Conservation (phyloP, 2,113 vertebrate genomes). For the Rhabdornis inornatus region DNA sequence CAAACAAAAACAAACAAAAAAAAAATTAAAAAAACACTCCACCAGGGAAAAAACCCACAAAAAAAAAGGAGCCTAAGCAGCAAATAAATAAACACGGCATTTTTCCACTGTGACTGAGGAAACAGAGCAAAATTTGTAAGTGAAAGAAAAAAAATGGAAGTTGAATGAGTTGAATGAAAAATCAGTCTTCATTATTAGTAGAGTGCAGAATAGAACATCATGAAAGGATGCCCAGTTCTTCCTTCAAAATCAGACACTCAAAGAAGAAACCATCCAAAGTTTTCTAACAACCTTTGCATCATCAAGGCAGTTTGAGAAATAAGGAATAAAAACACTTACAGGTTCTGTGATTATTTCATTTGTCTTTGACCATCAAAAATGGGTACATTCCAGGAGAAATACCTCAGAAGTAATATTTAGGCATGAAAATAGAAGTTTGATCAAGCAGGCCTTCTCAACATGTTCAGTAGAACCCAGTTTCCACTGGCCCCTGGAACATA, state of each 20-base stretch:
- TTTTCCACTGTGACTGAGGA: not conserved
- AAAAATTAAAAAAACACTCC: too few species aligned
- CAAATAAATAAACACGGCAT: not conserved
- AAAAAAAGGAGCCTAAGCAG: not conserved
- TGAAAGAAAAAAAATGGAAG: not conserved
- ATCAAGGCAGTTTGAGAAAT: not conserved
- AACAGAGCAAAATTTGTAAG: not conserved
- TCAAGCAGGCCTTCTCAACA: not conserved
- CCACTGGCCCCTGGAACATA: not conserved
- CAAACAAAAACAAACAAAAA: not conserved
- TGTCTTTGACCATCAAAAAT: not conserved
- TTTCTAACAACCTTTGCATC: not conserved
- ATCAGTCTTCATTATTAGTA: not conserved
- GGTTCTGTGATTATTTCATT: not conserved
- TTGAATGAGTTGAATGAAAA: rapidly evolving
- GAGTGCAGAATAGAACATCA: not conserved
- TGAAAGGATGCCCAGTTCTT: not conserved
- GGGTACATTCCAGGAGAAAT: not conserved
- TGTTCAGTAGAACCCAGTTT: not conserved
- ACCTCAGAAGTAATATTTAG: not conserved
- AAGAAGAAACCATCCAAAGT: not conserved
- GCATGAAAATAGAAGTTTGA: not conserved
- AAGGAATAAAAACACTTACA: not conserved
- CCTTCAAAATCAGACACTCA: not conserved
- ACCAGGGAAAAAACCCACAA: too few species aligned